Evolutionary conservation across 2,888 invertebrate species (phyloP).

Genomic region (Steromphala cineraria): DNA sequence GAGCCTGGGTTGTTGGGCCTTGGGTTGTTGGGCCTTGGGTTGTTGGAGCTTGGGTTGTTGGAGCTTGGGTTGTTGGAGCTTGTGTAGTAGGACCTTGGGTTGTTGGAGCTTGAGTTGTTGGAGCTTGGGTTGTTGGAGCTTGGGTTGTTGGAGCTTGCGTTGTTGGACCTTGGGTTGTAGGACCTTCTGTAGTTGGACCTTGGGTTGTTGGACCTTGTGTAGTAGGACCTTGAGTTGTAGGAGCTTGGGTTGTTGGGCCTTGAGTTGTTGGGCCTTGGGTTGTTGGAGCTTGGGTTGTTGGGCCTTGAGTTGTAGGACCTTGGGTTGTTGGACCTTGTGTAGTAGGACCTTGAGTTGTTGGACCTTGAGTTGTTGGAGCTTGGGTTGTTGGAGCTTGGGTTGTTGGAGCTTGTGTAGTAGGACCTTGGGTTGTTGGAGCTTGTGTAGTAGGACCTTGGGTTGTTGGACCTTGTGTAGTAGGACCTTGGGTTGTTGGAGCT

Average conservation of each 20-base stretch:
- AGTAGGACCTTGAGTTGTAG: conserved; percentile 17
- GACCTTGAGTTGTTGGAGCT: conserved; percentile 10
- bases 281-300: conserved; percentile 6
- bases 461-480: neutral
- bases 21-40: conserved; percentile 7
- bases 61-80: neutral
- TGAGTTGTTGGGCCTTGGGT: conserved; percentile 17
- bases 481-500: conserved; percentile 3
- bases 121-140: neutral
- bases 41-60: conserved; percentile 6
- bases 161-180: conserved; percentile 17
- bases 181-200: conserved; percentile 9
- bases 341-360: conserved; percentile 1
- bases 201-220: conserved; percentile 1
- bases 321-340: conserved; percentile 23
- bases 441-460: conserved; percentile 1
- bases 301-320: conserved; percentile 18
- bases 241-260: conserved; percentile 20
- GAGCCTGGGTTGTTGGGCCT: neutral
- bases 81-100: neutral
- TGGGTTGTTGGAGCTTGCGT: conserved; percentile 3
- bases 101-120: conserved; percentile 15
- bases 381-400: conserved; percentile 20
- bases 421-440: neutral
- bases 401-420: neutral